A percentile compares a stretch with the other conserved stretches of the same genome.
Evolutionary conservation across 2,888 invertebrate species (phyloP).

Genomic region (Globia sparganii): DNA sequence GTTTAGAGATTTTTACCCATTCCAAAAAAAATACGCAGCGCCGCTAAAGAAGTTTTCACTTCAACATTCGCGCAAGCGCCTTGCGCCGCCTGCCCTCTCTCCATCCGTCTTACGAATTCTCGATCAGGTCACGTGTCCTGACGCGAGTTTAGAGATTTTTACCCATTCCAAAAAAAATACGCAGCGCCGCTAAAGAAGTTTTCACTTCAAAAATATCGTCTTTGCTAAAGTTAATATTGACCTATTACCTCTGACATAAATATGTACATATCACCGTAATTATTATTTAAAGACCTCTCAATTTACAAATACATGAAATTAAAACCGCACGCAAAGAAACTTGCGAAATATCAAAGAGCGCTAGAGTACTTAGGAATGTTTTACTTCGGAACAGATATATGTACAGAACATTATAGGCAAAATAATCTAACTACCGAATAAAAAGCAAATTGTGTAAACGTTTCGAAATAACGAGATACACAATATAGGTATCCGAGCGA

Average conservation of each 20-base stretch:
- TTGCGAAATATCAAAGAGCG: conserved; percentile 23
- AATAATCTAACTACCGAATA: conserved; percentile 42
- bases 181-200: no score
- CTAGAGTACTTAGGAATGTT: conserved; percentile 1
- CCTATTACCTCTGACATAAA: conserved; percentile 36
- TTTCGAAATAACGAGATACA: conserved; percentile 63
- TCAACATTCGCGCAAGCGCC: no score
- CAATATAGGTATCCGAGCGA: conserved; percentile 57
- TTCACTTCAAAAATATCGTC: no score
- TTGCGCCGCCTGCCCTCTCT: no score
- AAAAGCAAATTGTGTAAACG: conserved; percentile 47
- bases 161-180: no score
- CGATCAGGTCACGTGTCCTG: no score
- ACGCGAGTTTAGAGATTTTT: no score
- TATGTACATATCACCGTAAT: conserved; percentile 26
- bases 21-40: no score
- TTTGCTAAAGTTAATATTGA: conserved; percentile 28
- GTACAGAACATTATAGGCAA: neutral
- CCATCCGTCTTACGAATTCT: no score
- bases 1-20: no score
- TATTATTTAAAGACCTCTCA: conserved; percentile 4
- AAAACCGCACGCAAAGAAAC: conserved; percentile 21
- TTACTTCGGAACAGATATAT: neutral
- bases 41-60: no score
- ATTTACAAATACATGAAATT: conserved; percentile 30